Percentiles rank a stretch among this genome's conserved stretches.
These are phyloP conservation scores for Carettochelys insculpta DNA, from an alignment of 2,113 vertebrate species.

Conservation along the genomic window DNA sequence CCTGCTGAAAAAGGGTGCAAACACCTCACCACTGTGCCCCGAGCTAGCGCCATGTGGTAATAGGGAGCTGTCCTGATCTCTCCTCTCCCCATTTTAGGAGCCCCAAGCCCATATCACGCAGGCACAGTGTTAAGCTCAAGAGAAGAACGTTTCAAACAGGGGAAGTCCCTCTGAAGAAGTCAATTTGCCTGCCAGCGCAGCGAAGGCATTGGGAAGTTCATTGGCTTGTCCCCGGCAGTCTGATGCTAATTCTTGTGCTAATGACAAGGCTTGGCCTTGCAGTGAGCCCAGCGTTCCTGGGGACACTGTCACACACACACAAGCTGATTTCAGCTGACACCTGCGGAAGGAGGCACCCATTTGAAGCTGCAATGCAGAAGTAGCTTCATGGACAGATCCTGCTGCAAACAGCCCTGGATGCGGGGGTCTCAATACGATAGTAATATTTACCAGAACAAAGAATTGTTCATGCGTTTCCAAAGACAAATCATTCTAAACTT, in stretches of 20 bases:
- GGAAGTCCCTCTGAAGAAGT: background rate
- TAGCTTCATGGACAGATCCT: rapidly evolving
- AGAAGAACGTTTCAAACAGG: background rate
- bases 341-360: constrained; percentile 22
- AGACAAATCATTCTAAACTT: background rate
- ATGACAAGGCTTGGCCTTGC: background rate
- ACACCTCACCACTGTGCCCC: background rate
- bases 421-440: background rate
- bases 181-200: background rate
- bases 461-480: background rate
- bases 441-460: too few relatives aligned
- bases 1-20: background rate
- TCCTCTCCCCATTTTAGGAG: background rate
- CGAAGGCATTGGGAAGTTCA: background rate
- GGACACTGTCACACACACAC: background rate
- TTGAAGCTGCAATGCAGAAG: constrained; percentile 21
- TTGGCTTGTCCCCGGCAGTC: too few relatives aligned
- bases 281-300: rapidly evolving
- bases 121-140: background rate
- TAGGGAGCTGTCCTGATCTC: background rate
- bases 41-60: background rate
- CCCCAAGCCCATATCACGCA: background rate
- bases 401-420: background rate
- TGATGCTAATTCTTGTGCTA: background rate
- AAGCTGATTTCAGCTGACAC: background rate